Evolutionary conservation across 1,140 invertebrate genomes (phyloP).

Genomic region (Drosophila guanche): DNA sequence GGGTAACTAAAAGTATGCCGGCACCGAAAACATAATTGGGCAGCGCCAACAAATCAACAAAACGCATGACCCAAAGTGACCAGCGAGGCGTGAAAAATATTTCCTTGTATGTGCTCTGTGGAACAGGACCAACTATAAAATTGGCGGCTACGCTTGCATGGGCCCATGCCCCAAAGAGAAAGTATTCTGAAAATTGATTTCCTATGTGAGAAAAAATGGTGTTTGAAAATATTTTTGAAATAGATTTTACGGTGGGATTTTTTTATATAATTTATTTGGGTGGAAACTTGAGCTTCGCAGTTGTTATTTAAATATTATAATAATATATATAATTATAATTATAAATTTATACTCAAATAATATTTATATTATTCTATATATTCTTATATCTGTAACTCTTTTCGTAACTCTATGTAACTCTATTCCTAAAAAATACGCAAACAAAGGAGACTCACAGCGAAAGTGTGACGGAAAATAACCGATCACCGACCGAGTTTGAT

Average conservation of each 20-base stretch:
- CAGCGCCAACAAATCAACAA: conserved; percentile 50
- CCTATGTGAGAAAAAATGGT: not conserved
- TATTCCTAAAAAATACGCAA: too few relatives aligned
- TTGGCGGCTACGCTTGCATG: not conserved
- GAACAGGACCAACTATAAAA: conserved; percentile 12
- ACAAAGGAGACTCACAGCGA: not conserved
- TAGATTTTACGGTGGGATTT: not conserved
- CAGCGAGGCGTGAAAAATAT: conserved; percentile 45
- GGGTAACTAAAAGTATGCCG: conserved; percentile 24
- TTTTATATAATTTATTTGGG: too few relatives aligned
- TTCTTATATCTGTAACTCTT: too few relatives aligned
- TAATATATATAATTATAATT: too few relatives aligned
- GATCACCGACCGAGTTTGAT: conserved; percentile 19
- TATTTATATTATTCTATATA: too few relatives aligned
- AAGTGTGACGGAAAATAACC: conserved; percentile 3
- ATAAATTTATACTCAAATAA: too few relatives aligned
- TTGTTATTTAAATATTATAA: too few relatives aligned
- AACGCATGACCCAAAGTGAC: conserved; percentile 43
- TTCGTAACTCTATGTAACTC: too few relatives aligned
- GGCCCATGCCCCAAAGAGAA: not conserved
- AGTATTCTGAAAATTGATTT: not conserved
- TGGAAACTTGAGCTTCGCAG: too few relatives aligned
- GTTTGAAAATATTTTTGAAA: not conserved
- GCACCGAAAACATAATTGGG: conserved; percentile 20
- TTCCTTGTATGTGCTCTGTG: not conserved